Evolutionary conservation across 1,140 invertebrate species (phyloP).

Genomic region (Pseudomyrmex gracilis): DNA sequence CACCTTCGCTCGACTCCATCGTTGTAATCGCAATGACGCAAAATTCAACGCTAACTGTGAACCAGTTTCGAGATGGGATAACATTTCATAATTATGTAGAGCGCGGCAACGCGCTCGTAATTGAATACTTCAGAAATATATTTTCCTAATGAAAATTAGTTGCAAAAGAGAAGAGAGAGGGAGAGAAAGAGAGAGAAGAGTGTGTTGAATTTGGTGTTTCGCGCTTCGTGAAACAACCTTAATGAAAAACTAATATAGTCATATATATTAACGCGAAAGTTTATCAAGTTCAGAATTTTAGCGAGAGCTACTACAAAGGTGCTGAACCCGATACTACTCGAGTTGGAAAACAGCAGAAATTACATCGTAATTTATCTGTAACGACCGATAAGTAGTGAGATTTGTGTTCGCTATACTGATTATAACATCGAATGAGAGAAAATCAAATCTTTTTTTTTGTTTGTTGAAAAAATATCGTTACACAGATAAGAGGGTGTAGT

Average conservation of each 20-base stretch:
- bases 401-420: conserved; percentile 7
- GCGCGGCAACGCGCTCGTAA: conserved; percentile 32
- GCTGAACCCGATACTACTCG: neutral
- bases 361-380: conserved; percentile 8
- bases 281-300: conserved; percentile 43
- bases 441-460: conserved; percentile 9
- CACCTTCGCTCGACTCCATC: conserved; percentile 15
- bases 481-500: conserved; percentile 28
- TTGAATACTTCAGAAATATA: conserved; percentile 57
- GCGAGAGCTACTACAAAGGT: neutral
- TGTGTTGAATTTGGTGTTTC: conserved; percentile 33
- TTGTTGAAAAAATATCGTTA: conserved; percentile 40
- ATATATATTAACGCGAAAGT: conserved; percentile 36
- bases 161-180: neutral
- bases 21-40: conserved; percentile 42
- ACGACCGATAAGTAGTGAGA: conserved; percentile 22
- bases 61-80: conserved; percentile 37
- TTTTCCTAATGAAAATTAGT: conserved; percentile 54
- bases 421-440: conserved; percentile 1
- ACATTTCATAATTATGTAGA: conserved; percentile 53
- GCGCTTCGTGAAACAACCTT: conserved; percentile 5
- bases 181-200: neutral
- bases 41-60: conserved; percentile 44
- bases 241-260: conserved; percentile 54
- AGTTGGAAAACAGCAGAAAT: neutral